Conservation (phyloP, 2,888 invertebrate species). For the Phaedon cochleariae region DNA sequence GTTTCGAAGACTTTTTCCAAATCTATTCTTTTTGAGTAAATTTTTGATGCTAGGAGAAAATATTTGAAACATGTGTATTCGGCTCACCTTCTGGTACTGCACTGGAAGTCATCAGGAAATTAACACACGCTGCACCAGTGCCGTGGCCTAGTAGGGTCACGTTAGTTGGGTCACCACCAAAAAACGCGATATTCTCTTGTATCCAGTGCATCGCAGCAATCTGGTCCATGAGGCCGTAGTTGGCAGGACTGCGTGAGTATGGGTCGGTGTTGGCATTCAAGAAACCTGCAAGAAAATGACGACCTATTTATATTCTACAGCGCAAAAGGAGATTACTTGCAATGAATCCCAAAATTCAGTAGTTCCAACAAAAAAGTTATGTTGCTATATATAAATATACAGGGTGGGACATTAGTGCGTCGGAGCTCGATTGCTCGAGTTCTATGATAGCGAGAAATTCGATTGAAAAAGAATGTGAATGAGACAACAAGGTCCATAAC, state of each 20-base stretch:
- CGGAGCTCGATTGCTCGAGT: too few relatives aligned
- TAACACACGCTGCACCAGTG: slow-evolving; percentile 94
- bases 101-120: slow-evolving; percentile 92
- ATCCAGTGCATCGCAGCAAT: slow-evolving; percentile 96
- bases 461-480: too few relatives aligned
- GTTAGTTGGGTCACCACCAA: slow-evolving; percentile 92
- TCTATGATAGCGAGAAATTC: too few relatives aligned
- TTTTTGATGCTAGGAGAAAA: neutral
- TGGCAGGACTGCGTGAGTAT: slow-evolving; percentile 85
- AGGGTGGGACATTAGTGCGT: too few relatives aligned
- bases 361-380: too few relatives aligned
- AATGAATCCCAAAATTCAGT: too few relatives aligned
- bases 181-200: slow-evolving; percentile 92
- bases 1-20: too few relatives aligned
- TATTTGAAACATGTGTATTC: slow-evolving; percentile 35
- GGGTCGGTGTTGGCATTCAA: slow-evolving; percentile 89
- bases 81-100: slow-evolving; percentile 88
- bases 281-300: slow-evolving; percentile 72
- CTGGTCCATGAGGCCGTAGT: slow-evolving; percentile 98
- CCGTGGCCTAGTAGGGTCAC: slow-evolving; percentile 96
- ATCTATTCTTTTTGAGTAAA: too few relatives aligned
- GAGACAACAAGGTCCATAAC: too few relatives aligned
- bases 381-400: too few relatives aligned
- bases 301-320: too few relatives aligned
- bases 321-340: too few relatives aligned